Base-by-base conservation (phyloP, 2,888 invertebrate genomes). In the Buathra laborator region DNA sequence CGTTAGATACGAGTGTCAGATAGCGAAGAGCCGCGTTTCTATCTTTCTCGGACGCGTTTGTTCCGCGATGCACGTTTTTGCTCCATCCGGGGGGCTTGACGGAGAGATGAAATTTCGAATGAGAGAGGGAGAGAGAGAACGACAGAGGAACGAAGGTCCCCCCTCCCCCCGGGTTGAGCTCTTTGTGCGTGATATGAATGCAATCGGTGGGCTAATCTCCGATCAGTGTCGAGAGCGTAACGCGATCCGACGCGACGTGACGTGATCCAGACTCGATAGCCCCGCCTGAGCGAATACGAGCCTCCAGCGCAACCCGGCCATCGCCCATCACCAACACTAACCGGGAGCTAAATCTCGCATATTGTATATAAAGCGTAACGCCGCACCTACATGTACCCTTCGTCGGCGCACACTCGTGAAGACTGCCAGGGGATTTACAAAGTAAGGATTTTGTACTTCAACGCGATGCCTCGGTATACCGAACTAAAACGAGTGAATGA, bases 111-210 rank as follows among this genome's bases (percentile, higher is more conserved):
- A 86, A 87, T 88, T 89, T 88, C 90, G 86, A 88, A 88, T 87
- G 3, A 48, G 62, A 24, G 70, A 51, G 32, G 48, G 29, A 68
- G 70, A 37, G 37, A 37, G 37, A 37, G 37, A 37, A 37, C 37
- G 6, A 37, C 37, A 37, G 37, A 37, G 37, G 37, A 5, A 37
- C 67, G 64, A 78, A 76, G 70, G 59, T 46, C 16, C 53, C 64
- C 51, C 66, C 46, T 46, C 76, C 43, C 48, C 48, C 70, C 6
- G 7, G 79, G 76, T 83, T 91, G 90, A 91, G 91, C 90, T 91
- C 92, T 93, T 93, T 93, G 93, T 93, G 92, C 92, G 92, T 92
- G 92, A 93, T 93, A 92, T 92, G 93, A 93, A 93, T 93, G 93
- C 92, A 91, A 93, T 93, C 92, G 90, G 90, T 87, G 92, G 88